Conservation (phyloP, 2,113 vertebrate species). For the Rhea pennata region DNA sequence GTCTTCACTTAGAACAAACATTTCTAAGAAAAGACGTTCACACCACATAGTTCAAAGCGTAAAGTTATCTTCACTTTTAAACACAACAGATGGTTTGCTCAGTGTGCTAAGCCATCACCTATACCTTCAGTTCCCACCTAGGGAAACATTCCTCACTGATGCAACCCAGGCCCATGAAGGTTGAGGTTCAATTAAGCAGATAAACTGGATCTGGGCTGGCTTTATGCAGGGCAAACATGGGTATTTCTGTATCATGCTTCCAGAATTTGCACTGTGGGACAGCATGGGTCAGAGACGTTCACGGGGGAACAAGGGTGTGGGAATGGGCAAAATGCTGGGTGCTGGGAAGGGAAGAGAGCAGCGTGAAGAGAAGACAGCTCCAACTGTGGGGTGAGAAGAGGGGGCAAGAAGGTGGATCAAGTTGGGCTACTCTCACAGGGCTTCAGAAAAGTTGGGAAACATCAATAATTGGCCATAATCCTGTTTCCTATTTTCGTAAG, state of each 20-base stretch:
- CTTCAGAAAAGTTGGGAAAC: background rate
- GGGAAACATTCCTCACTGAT: background rate
- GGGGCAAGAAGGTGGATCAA: background rate
- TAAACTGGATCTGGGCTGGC: background rate
- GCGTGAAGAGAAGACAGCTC: background rate
- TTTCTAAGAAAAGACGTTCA: background rate
- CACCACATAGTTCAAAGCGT: background rate
- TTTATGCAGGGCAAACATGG: background rate
- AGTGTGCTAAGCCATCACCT: background rate
- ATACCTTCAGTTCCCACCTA: background rate
- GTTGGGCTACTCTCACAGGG: background rate
- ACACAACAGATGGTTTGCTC: background rate
- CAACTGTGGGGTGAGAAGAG: background rate
- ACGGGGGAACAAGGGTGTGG: background rate
- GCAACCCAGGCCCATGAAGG: fast-evolving
- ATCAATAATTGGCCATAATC: background rate
- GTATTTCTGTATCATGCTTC: background rate
- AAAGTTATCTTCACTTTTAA: background rate
- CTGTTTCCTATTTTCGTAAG: background rate
- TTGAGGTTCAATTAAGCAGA: background rate
- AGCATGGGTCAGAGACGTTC: background rate
- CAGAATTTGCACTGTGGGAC: background rate
- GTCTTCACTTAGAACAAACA: background rate
- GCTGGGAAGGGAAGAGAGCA: background rate
- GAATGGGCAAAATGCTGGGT: background rate